Evolutionary conservation across 2,113 vertebrate species (phyloP), one percentile per base, ranked within the genome.

Genomic region (Rallus limicola): DNA sequence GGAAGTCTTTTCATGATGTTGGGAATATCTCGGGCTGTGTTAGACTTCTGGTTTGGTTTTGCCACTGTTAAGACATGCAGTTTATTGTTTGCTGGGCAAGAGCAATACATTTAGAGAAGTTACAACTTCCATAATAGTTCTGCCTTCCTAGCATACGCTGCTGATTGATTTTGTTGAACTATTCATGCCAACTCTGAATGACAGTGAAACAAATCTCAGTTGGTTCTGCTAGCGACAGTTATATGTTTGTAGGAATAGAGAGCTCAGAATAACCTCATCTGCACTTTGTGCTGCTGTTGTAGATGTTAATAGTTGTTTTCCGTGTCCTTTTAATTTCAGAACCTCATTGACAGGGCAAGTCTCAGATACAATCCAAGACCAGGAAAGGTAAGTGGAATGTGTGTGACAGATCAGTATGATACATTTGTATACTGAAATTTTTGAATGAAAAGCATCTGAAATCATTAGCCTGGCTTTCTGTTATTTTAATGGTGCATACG

Each of bases 331-430:
- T 95, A 38, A 92, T 98, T 98, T 93, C 97, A 98, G 98, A 97
- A 92, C 77, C 56, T 90, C 38, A 23, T 97, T 95, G 96, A 98
- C 74, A 97, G 92, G 70, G 42, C 96, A 52, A 89, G 59, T 79
- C 93, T 98, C 85, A 98, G 92, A 86, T 97, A 55, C 82, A 98
- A 98, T 77, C 98, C 98, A 76, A 98, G 98, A 95, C 98, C 98
- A 14, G 98, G 98, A 67, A 98, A 98, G 97, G 98, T 98, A 96
- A 98, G 97, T 60, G 55, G 59, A 55, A 29, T 19, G 74, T 87
- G 76, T 50, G 60, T 33, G 5, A 1, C 71, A 58, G 52, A n/a
- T 83, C 40, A 50, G 24, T 78, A 31, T 83, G 42, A 71, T 68
- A 12, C 11, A 2, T 91, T 82, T 69, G 20, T 40, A 48, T 65